Conservation (phyloP, 2,888 invertebrate genomes). For the Parascotia fuliginaria region DNA sequence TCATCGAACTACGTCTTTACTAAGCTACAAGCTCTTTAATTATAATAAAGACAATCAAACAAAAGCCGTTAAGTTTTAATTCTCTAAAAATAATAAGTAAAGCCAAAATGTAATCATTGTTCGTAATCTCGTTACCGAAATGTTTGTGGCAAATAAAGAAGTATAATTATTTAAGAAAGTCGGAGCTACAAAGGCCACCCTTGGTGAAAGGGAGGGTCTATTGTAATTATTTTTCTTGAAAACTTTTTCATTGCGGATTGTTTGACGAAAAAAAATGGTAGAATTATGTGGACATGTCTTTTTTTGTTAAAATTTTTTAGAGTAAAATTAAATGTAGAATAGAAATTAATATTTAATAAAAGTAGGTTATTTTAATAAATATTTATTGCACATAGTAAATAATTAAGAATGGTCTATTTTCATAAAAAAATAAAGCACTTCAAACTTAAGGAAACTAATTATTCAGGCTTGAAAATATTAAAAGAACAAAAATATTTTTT, state of each 20-base stretch:
- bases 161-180: slow-evolving; percentile 78
- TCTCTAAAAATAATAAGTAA: slow-evolving; percentile 46
- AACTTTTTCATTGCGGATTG: slow-evolving; percentile 68
- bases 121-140: slow-evolving; percentile 73
- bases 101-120: slow-evolving; percentile 68
- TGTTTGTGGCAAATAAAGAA: slow-evolving; percentile 72
- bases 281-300: slow-evolving; percentile 40
- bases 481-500: no score
- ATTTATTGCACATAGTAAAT: no score
- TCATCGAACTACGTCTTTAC: no score
- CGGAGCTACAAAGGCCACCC: slow-evolving; percentile 52
- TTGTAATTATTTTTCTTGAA: slow-evolving; percentile 81
- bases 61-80: neutral
- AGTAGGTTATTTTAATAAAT: no score
- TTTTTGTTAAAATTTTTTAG: no score
- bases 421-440: no score
- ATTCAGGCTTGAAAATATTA: no score
- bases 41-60: neutral
- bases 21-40: no score
- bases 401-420: no score
- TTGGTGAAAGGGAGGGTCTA: slow-evolving; percentile 63
- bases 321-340: no score
- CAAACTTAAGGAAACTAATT: no score
- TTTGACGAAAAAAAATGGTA: slow-evolving; percentile 53
- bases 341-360: neutral